phyloP scores from a whole-genome alignment of 2,888 invertebrate species.

The Lamproptera curius region DNA sequence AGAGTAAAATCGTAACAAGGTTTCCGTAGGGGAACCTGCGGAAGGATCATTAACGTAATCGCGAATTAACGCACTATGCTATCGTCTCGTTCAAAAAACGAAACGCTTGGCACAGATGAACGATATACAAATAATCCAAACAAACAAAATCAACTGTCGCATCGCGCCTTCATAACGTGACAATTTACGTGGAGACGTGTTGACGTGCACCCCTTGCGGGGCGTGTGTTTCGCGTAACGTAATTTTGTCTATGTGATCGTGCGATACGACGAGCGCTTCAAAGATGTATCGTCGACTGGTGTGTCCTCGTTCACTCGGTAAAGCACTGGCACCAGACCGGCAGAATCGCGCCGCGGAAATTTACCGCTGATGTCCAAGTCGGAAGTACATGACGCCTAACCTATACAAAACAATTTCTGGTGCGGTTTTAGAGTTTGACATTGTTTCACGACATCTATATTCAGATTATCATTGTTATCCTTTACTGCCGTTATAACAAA shows the following conservation, averaged over 20 bases:
- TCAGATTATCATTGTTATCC: too few relatives aligned
- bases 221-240: too few relatives aligned
- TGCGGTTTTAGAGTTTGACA: too few relatives aligned
- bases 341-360: conserved; percentile 18
- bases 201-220: too few relatives aligned
- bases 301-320: neutral
- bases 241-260: too few relatives aligned
- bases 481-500: too few relatives aligned
- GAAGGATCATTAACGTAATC: conserved; percentile 55
- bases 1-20: conserved; percentile 29
- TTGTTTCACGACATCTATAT: neutral
- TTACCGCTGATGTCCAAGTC: neutral
- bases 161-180: too few relatives aligned
- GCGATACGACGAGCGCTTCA: neutral
- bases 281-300: neutral
- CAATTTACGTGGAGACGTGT: too few relatives aligned
- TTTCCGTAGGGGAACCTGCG: conserved; percentile 45
- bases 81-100: too few relatives aligned
- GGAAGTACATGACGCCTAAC: too few relatives aligned
- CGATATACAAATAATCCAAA: neutral
- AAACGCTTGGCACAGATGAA: conserved; percentile 3
- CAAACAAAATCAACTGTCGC: neutral
- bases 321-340: conserved; percentile 9
- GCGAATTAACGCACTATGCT: too few relatives aligned
- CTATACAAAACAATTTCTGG: too few relatives aligned